Evolutionary conservation across 2,888 invertebrate genomes (phyloP).

Genomic region (Lithosia quadra): DNA sequence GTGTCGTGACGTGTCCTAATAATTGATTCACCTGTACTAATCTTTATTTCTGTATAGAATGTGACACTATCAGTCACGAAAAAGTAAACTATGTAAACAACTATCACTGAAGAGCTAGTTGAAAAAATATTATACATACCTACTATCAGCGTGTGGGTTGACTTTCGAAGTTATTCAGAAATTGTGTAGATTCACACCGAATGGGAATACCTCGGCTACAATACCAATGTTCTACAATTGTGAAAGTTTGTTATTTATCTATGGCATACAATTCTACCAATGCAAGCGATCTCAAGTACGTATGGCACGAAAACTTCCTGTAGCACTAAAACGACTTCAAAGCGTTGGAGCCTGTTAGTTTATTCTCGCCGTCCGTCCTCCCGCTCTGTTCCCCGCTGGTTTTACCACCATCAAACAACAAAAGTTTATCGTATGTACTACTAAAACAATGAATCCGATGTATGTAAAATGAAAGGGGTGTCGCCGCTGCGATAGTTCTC

Average conservation of each 20-base stretch:
- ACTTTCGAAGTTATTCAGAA: too few relatives aligned
- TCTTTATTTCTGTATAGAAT: neutral
- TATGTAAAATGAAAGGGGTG: constrained; percentile 84
- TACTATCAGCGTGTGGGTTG: too few relatives aligned
- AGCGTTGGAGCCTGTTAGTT: constrained; percentile 54
- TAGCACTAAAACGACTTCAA: constrained; percentile 43
- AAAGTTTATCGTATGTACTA: constrained; percentile 79
- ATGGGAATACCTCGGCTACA: too few relatives aligned
- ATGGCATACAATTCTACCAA: neutral
- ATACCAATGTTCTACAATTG: neutral
- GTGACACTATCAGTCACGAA: neutral
- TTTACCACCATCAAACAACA: constrained; percentile 74
- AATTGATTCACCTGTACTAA: too few relatives aligned
- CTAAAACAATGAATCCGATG: constrained; percentile 85
- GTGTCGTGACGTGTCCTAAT: neutral
- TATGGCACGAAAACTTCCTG: constrained; percentile 21
- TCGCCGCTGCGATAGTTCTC: constrained; percentile 80
- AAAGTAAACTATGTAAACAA: neutral
- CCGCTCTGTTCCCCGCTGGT: constrained; percentile 60
- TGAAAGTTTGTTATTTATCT: constrained; percentile 11
- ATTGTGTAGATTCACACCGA: too few relatives aligned
- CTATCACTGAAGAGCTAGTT: neutral
- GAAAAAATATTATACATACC: too few relatives aligned
- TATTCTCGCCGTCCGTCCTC: constrained; percentile 53
- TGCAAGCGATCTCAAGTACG: neutral